Percentiles rank a stretch among this genome's conserved stretches.
Evolutionary conservation across 2,113 vertebrate species (phyloP).

Genomic region (Australoheros scitulus): DNA sequence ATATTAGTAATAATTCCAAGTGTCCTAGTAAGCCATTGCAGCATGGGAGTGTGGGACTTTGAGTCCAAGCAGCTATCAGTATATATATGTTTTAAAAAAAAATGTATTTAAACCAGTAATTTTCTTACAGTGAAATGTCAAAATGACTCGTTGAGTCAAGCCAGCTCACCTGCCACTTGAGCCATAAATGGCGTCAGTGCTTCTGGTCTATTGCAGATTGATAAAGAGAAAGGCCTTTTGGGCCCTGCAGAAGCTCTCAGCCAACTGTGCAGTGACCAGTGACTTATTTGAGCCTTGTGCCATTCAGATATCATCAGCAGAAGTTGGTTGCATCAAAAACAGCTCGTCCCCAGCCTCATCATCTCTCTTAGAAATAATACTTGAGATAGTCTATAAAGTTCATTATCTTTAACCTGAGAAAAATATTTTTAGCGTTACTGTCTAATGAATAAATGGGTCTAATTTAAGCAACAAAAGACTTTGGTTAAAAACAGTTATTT

Average conservation of each 20-base stretch:
- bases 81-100: too few relatives aligned
- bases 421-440: background rate
- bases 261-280: background rate
- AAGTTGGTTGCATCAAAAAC: conserved; percentile 12
- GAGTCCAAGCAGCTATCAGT: background rate
- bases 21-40: background rate
- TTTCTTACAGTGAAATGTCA: too few relatives aligned
- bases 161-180: background rate
- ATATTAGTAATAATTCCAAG: background rate
- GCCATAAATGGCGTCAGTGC: background rate
- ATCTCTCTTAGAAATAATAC: background rate
- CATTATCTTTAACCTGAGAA: background rate
- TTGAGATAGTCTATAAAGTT: background rate
- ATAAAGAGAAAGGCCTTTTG: conserved; percentile 14
- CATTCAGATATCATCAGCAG: background rate
- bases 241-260: background rate
- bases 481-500: background rate
- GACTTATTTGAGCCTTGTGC: background rate
- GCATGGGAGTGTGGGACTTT: background rate
- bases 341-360: background rate
- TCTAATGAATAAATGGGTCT: background rate
- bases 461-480: background rate
- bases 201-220: background rate
- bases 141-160: background rate
- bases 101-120: background rate